A percentile compares a stretch with the other conserved stretches of the same genome.
phyloP scores from a whole-genome alignment of 2,888 invertebrate genomes.

The Hypena proboscidalis region DNA sequence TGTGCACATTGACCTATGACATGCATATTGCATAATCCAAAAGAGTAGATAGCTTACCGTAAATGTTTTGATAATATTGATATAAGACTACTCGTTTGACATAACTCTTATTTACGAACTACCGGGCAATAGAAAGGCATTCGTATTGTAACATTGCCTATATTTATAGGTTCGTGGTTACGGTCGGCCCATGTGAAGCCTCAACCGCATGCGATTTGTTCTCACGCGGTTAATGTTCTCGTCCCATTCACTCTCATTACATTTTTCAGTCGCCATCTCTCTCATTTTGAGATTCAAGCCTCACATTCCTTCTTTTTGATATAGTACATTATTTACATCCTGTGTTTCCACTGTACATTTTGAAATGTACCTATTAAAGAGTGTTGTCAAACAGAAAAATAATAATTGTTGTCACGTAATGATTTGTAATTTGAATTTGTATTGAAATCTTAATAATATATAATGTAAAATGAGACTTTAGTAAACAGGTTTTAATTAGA shows the following conservation, averaged over 20 bases:
- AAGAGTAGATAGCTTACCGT: constrained; percentile 36
- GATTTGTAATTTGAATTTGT: no score
- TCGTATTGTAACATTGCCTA: constrained; percentile 56
- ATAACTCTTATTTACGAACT: constrained; percentile 60
- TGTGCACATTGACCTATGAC: constrained; percentile 40
- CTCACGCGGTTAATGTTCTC: constrained; percentile 70
- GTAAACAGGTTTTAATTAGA: constrained; percentile 11
- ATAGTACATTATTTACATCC: constrained; percentile 52
- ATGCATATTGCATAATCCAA: constrained; percentile 38
- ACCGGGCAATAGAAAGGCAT: constrained; percentile 56
- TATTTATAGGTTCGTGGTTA: constrained; percentile 59
- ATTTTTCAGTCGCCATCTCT: constrained; percentile 48
- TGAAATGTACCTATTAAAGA: constrained; percentile 16
- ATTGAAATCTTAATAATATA: no score
- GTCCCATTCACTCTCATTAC: constrained; percentile 53
- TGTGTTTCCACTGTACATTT: constrained; percentile 27
- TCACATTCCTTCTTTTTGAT: constrained; percentile 53
- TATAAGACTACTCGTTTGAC: constrained; percentile 49
- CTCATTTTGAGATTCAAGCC: constrained; percentile 53
- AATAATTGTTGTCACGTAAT: no score
- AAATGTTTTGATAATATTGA: constrained; percentile 47
- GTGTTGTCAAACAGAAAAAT: no score
- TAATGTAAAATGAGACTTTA: no score
- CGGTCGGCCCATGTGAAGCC: constrained; percentile 58
- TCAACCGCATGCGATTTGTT: constrained; percentile 67